A percentile compares a stretch with the other conserved stretches of the same genome.
Evolutionary conservation across 2,113 vertebrate genomes (phyloP).

Genomic region (Dendropsophus ebraccatus): DNA sequence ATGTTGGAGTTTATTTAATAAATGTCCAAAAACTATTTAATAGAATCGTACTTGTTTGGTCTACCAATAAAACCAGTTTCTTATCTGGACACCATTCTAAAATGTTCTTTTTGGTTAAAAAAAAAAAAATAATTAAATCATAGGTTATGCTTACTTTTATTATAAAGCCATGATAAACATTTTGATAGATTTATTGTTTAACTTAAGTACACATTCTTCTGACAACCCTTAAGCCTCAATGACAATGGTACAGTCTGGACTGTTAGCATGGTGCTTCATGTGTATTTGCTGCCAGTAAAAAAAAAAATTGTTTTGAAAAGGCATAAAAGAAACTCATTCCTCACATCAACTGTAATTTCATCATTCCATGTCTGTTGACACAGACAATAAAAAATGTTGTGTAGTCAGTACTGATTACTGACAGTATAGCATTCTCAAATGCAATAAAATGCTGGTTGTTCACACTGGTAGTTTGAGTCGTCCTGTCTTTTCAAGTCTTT

Average conservation of each 20-base stretch:
- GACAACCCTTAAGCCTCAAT: constrained; percentile 71
- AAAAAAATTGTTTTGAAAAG: constrained; percentile 78
- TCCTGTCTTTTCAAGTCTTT: constrained; percentile 67
- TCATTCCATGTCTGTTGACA: constrained; percentile 93
- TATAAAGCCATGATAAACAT: background rate
- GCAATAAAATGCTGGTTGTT: constrained; percentile 99
- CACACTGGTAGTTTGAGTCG: constrained; percentile 79
- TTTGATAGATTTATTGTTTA: constrained; percentile 22
- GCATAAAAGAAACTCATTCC: constrained; percentile 89
- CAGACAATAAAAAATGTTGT: constrained; percentile 92
- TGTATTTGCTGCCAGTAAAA: constrained; percentile 82
- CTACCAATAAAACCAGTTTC: background rate
- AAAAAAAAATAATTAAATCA: no score
- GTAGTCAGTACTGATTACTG: constrained; percentile 90
- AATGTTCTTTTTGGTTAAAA: no score
- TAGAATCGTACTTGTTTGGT: background rate
- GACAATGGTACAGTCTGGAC: constrained; percentile 77
- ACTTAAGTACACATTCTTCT: constrained; percentile 37
- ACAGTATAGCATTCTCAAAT: constrained; percentile 94
- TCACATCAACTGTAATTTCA: constrained; percentile 92
- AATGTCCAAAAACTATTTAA: background rate
- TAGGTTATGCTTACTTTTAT: background rate
- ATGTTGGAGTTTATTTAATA: background rate
- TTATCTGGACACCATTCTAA: background rate
- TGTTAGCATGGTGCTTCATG: constrained; percentile 80